Evolutionary conservation across 2,888 invertebrate genomes (phyloP).

Genomic region (Dicyrtoma fusca): DNA sequence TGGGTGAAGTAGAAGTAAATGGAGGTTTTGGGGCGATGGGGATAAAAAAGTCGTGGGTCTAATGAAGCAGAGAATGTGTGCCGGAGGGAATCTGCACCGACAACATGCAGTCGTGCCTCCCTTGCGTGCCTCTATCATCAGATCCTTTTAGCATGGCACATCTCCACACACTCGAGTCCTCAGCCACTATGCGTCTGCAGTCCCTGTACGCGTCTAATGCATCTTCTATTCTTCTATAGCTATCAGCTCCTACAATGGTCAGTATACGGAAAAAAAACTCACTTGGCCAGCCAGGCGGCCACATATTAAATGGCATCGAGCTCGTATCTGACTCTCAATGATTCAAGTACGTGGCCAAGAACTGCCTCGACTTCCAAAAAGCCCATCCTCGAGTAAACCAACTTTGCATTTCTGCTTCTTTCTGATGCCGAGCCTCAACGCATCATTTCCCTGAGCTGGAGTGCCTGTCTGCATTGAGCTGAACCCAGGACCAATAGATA

Average conservation of each 20-base stretch:
- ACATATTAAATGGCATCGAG: constrained; percentile 32
- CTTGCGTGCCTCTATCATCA: constrained; percentile 54
- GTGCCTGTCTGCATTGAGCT: not conserved
- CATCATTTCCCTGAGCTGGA: not conserved
- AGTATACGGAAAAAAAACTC: constrained; percentile 11
- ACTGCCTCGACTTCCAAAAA: not conserved
- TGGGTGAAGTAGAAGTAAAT: constrained; percentile 23
- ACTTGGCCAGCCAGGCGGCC: constrained; percentile 31
- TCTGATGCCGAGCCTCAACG: not conserved
- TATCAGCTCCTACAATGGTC: not conserved
- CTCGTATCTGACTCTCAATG: not conserved
- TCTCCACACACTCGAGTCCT: constrained; percentile 32
- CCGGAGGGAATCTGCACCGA: constrained; percentile 52
- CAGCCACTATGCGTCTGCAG: constrained; percentile 35
- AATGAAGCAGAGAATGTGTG: constrained; percentile 56
- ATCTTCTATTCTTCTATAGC: constrained; percentile 13
- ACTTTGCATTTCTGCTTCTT: too few species aligned
- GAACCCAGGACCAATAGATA: too few species aligned
- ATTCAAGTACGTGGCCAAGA: not conserved
- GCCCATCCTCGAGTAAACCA: not conserved
- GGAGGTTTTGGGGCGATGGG: constrained; percentile 30
- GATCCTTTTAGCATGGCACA: constrained; percentile 25
- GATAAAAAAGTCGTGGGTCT: constrained; percentile 51
- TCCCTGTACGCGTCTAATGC: not conserved
- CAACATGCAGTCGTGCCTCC: constrained; percentile 55